phyloP scores from a whole-genome alignment of 2,888 invertebrate species.

The Strigamia crassipes region DNA sequence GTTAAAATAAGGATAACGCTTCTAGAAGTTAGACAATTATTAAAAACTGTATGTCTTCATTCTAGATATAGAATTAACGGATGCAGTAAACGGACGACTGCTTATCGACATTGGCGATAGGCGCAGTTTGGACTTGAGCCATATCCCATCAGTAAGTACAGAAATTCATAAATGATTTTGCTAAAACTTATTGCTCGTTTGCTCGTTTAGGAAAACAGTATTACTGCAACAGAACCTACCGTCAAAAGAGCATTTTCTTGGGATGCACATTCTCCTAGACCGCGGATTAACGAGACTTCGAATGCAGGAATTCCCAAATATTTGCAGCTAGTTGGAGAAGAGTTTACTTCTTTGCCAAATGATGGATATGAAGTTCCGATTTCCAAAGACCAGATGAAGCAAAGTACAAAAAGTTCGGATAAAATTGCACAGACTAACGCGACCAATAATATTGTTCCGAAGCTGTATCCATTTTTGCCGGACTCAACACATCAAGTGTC shows the following conservation, averaged over 20 bases:
- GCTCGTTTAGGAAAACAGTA: background rate
- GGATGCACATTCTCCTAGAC: slow-evolving; percentile 25
- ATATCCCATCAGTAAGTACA: background rate
- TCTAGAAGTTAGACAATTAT: too few species aligned
- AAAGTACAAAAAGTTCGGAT: slow-evolving; percentile 14
- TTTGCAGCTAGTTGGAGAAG: slow-evolving; percentile 52
- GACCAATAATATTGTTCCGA: background rate
- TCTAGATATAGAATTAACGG: background rate
- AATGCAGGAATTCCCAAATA: slow-evolving; percentile 50
- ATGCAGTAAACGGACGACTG: slow-evolving; percentile 2
- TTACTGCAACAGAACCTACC: slow-evolving; percentile 29
- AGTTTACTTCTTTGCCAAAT: background rate
- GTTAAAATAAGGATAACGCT: background rate
- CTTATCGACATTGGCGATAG: background rate
- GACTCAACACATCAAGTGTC: background rate
- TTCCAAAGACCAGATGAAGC: slow-evolving; percentile 29
- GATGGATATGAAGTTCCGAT: slow-evolving; percentile 45
- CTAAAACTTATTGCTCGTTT: background rate
- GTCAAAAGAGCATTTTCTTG: slow-evolving; percentile 25
- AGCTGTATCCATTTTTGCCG: background rate
- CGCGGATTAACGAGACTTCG: slow-evolving; percentile 14
- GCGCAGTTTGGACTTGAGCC: slow-evolving; percentile 29
- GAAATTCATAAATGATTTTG: background rate
- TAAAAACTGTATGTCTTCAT: background rate
- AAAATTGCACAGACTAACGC: background rate